Conservation (phyloP, 2,888 invertebrate species). For the Nomada lathburiana region DNA sequence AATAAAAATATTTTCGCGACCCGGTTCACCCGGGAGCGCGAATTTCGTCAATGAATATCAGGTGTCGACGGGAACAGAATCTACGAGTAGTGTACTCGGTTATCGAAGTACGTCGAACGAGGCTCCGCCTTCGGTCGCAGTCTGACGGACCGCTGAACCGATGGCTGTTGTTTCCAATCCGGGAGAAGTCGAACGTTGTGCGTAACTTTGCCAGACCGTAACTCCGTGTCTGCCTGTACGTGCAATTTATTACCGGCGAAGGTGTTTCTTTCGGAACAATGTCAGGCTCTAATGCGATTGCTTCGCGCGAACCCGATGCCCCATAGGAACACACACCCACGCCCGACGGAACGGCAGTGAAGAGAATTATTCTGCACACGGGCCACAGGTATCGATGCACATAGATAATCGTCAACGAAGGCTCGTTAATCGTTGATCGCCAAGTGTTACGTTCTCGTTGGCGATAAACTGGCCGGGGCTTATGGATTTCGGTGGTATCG, state of each 20-base stretch:
- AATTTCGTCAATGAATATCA: neutral
- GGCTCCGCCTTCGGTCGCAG: too few relatives aligned
- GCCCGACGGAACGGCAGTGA: conserved; percentile 2
- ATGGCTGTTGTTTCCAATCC: conserved; percentile 17
- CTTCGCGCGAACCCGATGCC: conserved; percentile 25
- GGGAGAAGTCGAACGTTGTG: neutral
- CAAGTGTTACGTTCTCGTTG: conserved; percentile 19
- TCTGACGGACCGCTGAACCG: neutral
- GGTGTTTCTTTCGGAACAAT: conserved; percentile 37
- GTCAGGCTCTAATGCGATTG: conserved; percentile 55
- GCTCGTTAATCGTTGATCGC: conserved; percentile 62
- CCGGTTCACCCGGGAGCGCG: neutral
- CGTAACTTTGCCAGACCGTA: neutral
- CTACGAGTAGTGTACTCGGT: neutral
- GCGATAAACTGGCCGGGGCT: conserved; percentile 50
- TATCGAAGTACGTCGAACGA: neutral
- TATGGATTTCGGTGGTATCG: conserved; percentile 54
- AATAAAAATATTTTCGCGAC: neutral
- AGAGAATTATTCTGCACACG: neutral
- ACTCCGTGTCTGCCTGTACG: neutral
- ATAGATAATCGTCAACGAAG: conserved; percentile 28
- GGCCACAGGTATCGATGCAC: conserved; percentile 22
- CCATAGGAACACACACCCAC: neutral
- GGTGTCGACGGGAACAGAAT: neutral
- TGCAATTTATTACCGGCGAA: conserved; percentile 9